A percentile compares a stretch with the other conserved stretches of the same genome.
These are phyloP conservation scores for Nothoprocta pentlandii DNA, from an alignment of 2,113 vertebrate genomes.

Conservation along the genomic window DNA sequence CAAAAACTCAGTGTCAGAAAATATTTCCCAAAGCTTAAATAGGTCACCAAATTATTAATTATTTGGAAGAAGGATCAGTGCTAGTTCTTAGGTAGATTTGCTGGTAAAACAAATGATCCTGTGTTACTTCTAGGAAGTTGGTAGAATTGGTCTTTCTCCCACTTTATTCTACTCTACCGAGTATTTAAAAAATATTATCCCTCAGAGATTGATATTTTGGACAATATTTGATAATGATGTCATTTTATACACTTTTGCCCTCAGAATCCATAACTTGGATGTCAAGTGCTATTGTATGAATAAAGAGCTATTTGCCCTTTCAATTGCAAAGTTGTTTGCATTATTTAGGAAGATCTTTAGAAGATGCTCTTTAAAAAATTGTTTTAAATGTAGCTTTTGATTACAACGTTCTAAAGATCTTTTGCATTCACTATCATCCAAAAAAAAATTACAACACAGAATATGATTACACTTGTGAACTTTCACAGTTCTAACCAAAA, in stretches of 20 bases:
- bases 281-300: background rate
- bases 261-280: background rate
- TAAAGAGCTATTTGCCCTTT: background rate
- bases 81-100: background rate
- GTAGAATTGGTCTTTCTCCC: background rate
- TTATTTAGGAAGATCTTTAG: background rate
- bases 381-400: background rate
- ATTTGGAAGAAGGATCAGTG: background rate
- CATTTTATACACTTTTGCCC: background rate
- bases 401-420: background rate
- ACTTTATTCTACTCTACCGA: background rate
- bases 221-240: background rate
- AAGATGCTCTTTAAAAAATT: background rate
- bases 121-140: background rate
- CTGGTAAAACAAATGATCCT: background rate
- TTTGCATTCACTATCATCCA: background rate
- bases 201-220: background rate
- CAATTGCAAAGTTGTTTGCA: background rate
- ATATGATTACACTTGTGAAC: background rate
- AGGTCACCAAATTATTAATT: background rate
- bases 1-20: background rate
- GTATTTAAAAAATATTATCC: background rate
- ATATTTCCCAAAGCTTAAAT: background rate
- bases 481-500: background rate
- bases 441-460: background rate